A percentile compares a stretch with the other conserved stretches of the same genome.
phyloP scores from a whole-genome alignment of 2,113 vertebrate species.

The Genyomyrus donnyi region DNA sequence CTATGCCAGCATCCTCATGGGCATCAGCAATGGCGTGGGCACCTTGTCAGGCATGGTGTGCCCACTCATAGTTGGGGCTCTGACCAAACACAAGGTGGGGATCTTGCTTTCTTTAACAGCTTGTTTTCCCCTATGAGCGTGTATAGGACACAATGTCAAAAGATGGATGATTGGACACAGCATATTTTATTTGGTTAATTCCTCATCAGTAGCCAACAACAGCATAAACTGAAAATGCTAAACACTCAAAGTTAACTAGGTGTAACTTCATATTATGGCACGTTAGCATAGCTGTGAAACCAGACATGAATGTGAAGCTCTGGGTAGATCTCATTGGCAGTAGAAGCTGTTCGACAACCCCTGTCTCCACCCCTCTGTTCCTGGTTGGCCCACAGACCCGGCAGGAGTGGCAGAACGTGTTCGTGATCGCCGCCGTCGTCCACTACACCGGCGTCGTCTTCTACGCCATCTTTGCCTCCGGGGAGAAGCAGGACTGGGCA shows the following conservation, averaged over 20 bases:
- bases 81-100: constrained; percentile 91
- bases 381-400: constrained; percentile 66
- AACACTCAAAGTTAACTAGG: background rate
- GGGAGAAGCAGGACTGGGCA: constrained; percentile 96
- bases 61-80: constrained; percentile 87
- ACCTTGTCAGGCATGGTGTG: constrained; percentile 96
- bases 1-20: constrained; percentile 97
- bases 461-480: constrained; percentile 91
- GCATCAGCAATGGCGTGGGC: constrained; percentile 92
- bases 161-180: background rate
- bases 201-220: background rate
- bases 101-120: background rate
- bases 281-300: background rate
- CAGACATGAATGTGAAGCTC: background rate
- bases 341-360: constrained; percentile 18
- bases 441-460: constrained; percentile 94
- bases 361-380: background rate
- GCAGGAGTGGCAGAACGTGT: constrained; percentile 95
- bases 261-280: background rate
- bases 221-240: background rate
- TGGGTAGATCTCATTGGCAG: background rate
- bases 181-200: background rate
- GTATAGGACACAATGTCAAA: background rate
- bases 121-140: background rate
- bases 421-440: constrained; percentile 86